phyloP scores from a whole-genome alignment of 2,797 vertebrate genomes.

The Lutjanus argentimaculatus region DNA sequence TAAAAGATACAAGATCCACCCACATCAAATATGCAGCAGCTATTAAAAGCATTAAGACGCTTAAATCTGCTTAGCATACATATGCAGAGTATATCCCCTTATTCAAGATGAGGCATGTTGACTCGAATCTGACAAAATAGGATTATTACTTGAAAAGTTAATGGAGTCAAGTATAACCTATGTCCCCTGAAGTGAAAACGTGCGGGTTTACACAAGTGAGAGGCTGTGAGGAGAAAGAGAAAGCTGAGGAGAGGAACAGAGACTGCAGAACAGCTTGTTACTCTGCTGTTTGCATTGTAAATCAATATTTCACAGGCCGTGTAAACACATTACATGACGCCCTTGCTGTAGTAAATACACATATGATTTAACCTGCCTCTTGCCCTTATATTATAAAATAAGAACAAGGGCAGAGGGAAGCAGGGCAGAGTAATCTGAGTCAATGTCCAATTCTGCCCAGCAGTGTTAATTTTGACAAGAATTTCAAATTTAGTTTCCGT shows the following conservation, averaged over 20 bases:
- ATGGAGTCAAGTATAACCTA: conserved; percentile 30
- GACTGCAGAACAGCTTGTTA: background rate
- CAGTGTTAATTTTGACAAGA: no score
- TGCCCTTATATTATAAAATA: background rate
- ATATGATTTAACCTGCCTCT: background rate
- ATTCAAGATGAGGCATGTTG: conserved; percentile 39
- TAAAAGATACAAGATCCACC: conserved; percentile 78
- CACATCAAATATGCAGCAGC: conserved; percentile 63
- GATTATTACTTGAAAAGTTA: conserved; percentile 52
- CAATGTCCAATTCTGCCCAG: background rate
- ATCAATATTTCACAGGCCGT: background rate
- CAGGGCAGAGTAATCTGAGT: background rate
- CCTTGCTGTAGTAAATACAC: background rate
- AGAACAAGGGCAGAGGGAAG: conserved; percentile 2
- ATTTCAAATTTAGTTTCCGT: no score
- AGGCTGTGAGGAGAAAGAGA: background rate
- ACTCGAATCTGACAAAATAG: conserved; percentile 54
- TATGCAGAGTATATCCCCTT: conserved; percentile 38
- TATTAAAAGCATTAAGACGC: conserved; percentile 60
- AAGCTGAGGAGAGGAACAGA: background rate
- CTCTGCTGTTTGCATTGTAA: conserved; percentile 15
- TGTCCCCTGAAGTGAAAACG: conserved; percentile 9
- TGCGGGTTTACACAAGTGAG: conserved; percentile 21
- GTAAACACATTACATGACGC: background rate
- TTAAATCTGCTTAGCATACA: conserved; percentile 56